phyloP scores from a whole-genome alignment of 2,888 invertebrate genomes.

The Tinea semifulvella region DNA sequence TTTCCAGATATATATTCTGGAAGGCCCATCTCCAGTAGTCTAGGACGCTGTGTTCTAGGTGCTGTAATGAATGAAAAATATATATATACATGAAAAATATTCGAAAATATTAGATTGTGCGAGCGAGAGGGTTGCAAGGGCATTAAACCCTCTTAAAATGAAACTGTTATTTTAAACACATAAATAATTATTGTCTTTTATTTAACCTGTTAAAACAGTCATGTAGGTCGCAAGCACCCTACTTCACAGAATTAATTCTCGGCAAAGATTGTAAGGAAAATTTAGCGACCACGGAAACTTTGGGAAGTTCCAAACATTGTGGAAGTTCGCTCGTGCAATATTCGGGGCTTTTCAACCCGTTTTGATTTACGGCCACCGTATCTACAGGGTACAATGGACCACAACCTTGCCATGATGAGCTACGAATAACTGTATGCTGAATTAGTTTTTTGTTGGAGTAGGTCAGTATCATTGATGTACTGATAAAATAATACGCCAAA shows the following conservation, averaged over 20 bases:
- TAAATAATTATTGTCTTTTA: no score
- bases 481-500: no score
- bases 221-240: background rate
- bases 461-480: no score
- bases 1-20: no score
- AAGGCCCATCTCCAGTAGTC: no score
- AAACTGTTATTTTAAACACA: no score
- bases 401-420: background rate
- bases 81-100: no score
- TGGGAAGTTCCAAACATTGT: conserved; percentile 7
- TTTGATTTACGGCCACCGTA: conserved; percentile 6
- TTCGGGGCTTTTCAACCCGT: conserved; percentile 7
- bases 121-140: no score
- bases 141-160: no score
- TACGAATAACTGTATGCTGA: background rate
- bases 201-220: conserved; percentile 1
- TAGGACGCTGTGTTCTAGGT: no score
- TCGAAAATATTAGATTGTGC: no score
- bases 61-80: no score
- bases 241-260: conserved; percentile 8
- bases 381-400: conserved; percentile 4
- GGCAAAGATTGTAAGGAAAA: conserved; percentile 8
- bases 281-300: conserved; percentile 6
- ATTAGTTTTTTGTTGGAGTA: conserved; percentile 1
- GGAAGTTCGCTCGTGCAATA: conserved; percentile 7